A percentile compares a stretch with the other conserved stretches of the same genome.
Conservation (phyloP, 2,888 invertebrate genomes). For the Philaethria dido region DNA sequence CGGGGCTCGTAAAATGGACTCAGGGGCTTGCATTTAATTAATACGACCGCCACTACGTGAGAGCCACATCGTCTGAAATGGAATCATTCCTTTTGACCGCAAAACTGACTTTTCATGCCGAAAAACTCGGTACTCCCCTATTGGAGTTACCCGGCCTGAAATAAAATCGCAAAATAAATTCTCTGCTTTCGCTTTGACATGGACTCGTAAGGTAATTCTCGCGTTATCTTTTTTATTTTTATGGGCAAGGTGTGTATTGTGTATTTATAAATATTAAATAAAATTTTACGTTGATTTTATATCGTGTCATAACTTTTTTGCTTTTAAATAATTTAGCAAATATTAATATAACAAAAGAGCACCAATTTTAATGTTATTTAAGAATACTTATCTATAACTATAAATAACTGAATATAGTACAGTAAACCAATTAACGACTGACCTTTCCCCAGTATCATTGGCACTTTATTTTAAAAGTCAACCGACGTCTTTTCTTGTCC, state of each 20-base stretch:
- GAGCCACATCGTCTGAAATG: constrained; percentile 70
- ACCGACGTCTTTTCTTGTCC: too few relatives aligned
- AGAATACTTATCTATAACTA: too few relatives aligned
- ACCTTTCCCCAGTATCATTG: too few relatives aligned
- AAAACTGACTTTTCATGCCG: constrained; percentile 61
- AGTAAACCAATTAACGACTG: too few relatives aligned
- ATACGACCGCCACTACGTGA: constrained; percentile 76
- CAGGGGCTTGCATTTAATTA: constrained; percentile 81
- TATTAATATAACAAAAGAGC: too few relatives aligned
- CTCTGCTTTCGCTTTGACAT: constrained; percentile 33
- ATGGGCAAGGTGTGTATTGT: constrained; percentile 29
- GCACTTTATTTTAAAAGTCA: too few relatives aligned
- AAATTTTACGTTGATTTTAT: neutral
- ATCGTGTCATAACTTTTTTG: constrained; percentile 6
- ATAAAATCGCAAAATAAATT: constrained; percentile 35
- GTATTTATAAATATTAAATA: constrained; percentile 10
- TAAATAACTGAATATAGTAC: too few relatives aligned
- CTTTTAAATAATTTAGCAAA: too few relatives aligned
- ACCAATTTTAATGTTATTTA: too few relatives aligned
- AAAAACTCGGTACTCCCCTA: constrained; percentile 59
- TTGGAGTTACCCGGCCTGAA: constrained; percentile 38
- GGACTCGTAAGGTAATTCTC: constrained; percentile 37
- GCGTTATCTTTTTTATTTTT: constrained; percentile 37
- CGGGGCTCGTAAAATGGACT: constrained; percentile 78
- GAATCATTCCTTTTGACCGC: constrained; percentile 74